These are phyloP conservation scores for Mesorhabditis sp. DNA, from an alignment of 2,888 invertebrate species.

Conservation along the genomic window DNA sequence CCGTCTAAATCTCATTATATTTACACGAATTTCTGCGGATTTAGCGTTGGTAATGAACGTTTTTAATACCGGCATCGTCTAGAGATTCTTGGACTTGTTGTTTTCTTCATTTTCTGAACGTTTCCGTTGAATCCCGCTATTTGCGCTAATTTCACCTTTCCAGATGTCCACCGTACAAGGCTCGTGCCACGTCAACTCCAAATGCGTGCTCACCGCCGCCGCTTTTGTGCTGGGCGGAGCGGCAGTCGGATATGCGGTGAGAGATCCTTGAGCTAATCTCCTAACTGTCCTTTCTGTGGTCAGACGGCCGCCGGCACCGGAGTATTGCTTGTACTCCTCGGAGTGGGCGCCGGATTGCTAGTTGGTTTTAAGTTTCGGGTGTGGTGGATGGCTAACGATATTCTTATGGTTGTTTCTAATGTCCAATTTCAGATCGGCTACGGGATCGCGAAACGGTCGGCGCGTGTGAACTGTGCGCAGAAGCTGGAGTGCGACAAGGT, in stretches of 20 bases:
- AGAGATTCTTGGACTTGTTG: no score
- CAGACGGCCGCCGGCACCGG: background rate
- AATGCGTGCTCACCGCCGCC: slow-evolving; percentile 25
- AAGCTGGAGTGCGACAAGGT: slow-evolving; percentile 32
- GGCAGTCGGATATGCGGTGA: slow-evolving; percentile 39
- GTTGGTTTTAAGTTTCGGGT: background rate
- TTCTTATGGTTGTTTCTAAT: background rate
- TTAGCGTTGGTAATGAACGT: no score
- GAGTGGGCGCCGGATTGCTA: slow-evolving; percentile 11
- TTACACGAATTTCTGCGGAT: no score
- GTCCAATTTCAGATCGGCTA: slow-evolving; percentile 15
- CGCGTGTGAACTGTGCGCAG: slow-evolving; percentile 25
- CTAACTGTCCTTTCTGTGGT: background rate
- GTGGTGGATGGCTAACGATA: background rate
- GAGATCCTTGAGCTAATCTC: background rate
- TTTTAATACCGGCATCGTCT: no score
- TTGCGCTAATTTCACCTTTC: no score
- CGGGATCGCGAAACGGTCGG: slow-evolving; percentile 20
- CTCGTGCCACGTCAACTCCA: slow-evolving; percentile 20
- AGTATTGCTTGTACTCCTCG: background rate
- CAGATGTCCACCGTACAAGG: no score
- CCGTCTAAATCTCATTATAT: no score
- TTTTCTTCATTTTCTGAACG: no score
- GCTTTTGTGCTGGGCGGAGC: slow-evolving; percentile 48
- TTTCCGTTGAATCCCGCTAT: no score